Conservation (phyloP, 2,113 vertebrate species). For the Osmerus mordax region DNA sequence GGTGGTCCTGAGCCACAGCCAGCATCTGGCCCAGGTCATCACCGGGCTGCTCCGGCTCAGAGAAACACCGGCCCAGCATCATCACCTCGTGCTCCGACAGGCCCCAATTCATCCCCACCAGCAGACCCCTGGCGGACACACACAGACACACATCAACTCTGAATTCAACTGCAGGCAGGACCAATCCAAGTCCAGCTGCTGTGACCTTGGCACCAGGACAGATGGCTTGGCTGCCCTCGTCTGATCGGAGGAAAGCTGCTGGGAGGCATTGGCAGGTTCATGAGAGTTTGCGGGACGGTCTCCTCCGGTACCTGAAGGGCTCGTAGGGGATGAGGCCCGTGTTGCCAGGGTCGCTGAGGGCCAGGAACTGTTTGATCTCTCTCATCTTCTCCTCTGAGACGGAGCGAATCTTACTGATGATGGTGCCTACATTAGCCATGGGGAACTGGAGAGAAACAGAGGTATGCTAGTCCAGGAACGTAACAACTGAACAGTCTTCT, state of each 20-base stretch:
- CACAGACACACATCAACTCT: background rate
- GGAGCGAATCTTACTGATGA: slow-evolving; percentile 79
- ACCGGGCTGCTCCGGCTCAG: slow-evolving; percentile 50
- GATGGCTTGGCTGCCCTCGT: no score
- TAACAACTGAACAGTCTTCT: no score
- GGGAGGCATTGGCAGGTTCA: no score
- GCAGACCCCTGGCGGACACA: slow-evolving; percentile 69
- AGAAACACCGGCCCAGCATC: slow-evolving; percentile 76
- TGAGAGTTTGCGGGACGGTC: no score
- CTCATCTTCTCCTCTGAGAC: slow-evolving; percentile 61
- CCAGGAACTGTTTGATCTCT: slow-evolving; percentile 77
- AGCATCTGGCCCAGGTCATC: slow-evolving; percentile 66
- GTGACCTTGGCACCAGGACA: no score
- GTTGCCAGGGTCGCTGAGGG: slow-evolving; percentile 59
- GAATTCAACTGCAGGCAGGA: background rate
- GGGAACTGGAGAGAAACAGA: slow-evolving; percentile 72
- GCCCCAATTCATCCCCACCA: slow-evolving; percentile 61
- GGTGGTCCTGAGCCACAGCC: slow-evolving; percentile 74
- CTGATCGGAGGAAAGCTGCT: no score
- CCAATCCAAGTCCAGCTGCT: background rate
- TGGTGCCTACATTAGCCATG: slow-evolving; percentile 66
- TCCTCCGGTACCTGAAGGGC: slow-evolving; percentile 76
- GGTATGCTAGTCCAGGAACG: no score
- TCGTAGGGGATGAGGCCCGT: slow-evolving; percentile 73
- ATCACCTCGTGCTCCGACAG: slow-evolving; percentile 85